Evolutionary conservation across 2,797 vertebrate species (phyloP), one percentile per base, ranked within the genome.

Genomic region (Graptemys geographica): DNA sequence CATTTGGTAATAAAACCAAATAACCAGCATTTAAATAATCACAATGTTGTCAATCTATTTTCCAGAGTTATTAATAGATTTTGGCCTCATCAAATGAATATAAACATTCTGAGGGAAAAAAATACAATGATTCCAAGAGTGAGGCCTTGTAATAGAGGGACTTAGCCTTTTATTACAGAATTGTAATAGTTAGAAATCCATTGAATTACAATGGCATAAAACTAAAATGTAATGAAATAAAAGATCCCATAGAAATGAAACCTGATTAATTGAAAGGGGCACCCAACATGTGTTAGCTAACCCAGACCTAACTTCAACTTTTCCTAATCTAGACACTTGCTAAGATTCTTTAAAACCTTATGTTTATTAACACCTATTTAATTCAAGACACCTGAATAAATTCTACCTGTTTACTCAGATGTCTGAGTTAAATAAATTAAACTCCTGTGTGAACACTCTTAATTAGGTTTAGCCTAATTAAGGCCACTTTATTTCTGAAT

Each of bases 181-280:
- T 76, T 4, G 2, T 76, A 76, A 25, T 47, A 76, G 41, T 76
- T 76, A 76, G 72, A 44, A 41, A 44, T 27, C 72, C 41, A 74
- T 27, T 74, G 23, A 74, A 23, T 27, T 74, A 74, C 23, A 44
- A 23, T 44, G 41, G 23, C 72, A 74, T 41, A 74, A 74, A 41
- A 44, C 37, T 74, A 65, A 65, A 65, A 65, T 65, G 33, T 65
- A 65, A 37, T 65, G 33, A 65, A 65, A 41, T 44, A 74, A 74
- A 74, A 44, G 72, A 44, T 74, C 25, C 21, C 55, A 55, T 55
- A 55, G 55, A 55, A 55, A 55, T 55, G 23, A 55, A 55, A 55
- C 8, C 55, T 55, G 55, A 92, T 94, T 88, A 89, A 1, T 94
- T 90, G 74, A 96, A 87, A 80, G 51, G 59, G 12, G 28, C 12